phyloP scores from a whole-genome alignment of 2,888 invertebrate species.

The Ornithoptera priamus region DNA sequence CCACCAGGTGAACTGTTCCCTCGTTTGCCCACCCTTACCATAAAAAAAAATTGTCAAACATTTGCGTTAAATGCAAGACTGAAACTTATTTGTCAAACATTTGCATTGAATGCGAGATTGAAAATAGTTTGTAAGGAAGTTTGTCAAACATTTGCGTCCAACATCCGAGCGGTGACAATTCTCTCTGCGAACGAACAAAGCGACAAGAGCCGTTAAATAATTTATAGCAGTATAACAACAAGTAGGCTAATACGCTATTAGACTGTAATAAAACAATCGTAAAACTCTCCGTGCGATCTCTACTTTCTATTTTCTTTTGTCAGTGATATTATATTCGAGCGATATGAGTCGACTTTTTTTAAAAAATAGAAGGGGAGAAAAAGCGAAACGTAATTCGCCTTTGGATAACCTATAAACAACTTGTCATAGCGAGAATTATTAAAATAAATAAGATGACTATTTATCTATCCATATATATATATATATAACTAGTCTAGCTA shows the following conservation, averaged over 20 bases:
- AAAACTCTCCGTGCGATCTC: constrained; percentile 20
- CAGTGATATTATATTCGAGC: constrained; percentile 24
- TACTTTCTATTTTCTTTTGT: constrained; percentile 28
- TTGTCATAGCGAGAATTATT: too few species aligned
- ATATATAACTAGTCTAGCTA: too few species aligned
- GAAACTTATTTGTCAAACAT: too few species aligned
- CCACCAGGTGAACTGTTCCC: too few species aligned
- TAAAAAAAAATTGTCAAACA: too few species aligned
- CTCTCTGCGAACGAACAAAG: not conserved
- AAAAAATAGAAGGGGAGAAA: too few species aligned
- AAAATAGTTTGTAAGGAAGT: not conserved
- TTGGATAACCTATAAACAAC: too few species aligned
- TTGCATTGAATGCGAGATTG: not conserved
- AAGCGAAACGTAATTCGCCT: too few species aligned
- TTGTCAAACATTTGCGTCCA: not conserved
- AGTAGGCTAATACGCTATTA: constrained; percentile 24
- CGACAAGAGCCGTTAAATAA: constrained; percentile 17
- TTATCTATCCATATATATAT: too few species aligned
- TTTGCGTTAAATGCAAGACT: too few species aligned
- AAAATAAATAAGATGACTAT: too few species aligned
- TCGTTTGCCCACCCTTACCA: too few species aligned
- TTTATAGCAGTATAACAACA: constrained; percentile 10
- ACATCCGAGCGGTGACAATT: constrained; percentile 5
- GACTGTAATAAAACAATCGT: constrained; percentile 26
- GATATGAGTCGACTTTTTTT: constrained; percentile 8